Evolutionary conservation across 2,113 vertebrate genomes (phyloP).

Genomic region (Callospermophilus lateralis): DNA sequence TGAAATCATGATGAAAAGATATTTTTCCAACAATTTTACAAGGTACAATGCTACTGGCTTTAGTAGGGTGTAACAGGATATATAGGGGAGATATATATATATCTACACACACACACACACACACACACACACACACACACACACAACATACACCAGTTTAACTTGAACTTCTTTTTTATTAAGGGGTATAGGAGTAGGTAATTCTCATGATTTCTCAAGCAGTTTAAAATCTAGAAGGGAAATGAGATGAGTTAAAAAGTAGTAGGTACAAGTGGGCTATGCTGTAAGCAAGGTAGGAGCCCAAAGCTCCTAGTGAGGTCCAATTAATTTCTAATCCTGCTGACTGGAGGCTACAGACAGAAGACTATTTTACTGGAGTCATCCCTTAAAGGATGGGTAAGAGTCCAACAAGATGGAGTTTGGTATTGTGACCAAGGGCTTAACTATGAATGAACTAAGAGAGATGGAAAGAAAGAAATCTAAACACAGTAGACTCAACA

Average conservation of each 20-base stretch:
- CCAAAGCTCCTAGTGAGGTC: background rate
- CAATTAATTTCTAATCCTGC: too few relatives aligned
- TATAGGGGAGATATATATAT: too few relatives aligned
- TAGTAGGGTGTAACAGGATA: background rate
- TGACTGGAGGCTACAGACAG: background rate
- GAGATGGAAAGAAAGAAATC: background rate
- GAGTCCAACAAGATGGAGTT: background rate
- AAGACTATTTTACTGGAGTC: background rate
- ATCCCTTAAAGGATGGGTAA: background rate
- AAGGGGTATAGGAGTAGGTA: background rate
- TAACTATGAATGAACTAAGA: background rate
- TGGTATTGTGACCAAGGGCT: background rate
- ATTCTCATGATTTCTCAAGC: background rate
- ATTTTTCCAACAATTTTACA: constrained; percentile 52
- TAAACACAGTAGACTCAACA: background rate
- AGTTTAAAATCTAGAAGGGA: background rate
- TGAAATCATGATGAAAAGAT: background rate
- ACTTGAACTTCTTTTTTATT: too few relatives aligned
- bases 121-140: too few relatives aligned
- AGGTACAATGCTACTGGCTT: background rate
- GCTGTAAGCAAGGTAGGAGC: background rate
- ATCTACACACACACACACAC: too few relatives aligned
- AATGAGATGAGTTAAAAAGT: background rate
- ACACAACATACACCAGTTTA: too few relatives aligned
- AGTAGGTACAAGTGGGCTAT: background rate